These are phyloP conservation scores for Lithophane leautieri DNA, from an alignment of 2,888 invertebrate species.

Conservation along the genomic window DNA sequence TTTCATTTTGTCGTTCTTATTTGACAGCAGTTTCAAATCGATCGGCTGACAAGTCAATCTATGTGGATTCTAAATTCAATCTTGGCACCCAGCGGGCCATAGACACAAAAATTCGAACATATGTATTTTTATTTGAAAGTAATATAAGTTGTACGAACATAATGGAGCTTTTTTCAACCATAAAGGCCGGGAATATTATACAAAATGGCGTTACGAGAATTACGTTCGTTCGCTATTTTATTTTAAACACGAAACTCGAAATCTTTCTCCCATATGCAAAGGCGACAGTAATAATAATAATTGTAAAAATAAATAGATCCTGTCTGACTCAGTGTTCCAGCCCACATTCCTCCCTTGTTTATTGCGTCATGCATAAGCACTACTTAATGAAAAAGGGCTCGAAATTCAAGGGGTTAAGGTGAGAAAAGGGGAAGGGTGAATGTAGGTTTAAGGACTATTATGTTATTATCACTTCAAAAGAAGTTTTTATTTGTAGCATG, in stretches of 20 bases:
- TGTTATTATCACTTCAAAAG: slow-evolving; percentile 1
- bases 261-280: slow-evolving; percentile 1
- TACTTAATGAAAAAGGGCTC: slow-evolving; percentile 17
- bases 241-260: slow-evolving; percentile 2
- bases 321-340: slow-evolving; percentile 18
- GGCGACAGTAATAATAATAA: slow-evolving; percentile 30
- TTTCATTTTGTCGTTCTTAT: slow-evolving; percentile 46
- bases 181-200: background rate
- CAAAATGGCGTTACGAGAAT: background rate
- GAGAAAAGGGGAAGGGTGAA: slow-evolving; percentile 12
- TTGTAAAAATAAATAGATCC: slow-evolving; percentile 31
- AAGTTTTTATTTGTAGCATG: background rate
- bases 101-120: slow-evolving; percentile 27
- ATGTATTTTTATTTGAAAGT: slow-evolving; percentile 12
- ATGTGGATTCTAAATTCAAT: slow-evolving; percentile 44
- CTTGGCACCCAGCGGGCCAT: slow-evolving; percentile 29
- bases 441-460: slow-evolving; percentile 16
- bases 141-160: background rate
- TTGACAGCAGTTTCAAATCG: slow-evolving; percentile 38
- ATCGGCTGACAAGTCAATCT: slow-evolving; percentile 36
- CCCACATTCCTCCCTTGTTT: slow-evolving; percentile 33
- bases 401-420: slow-evolving; percentile 27
- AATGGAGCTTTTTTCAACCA: background rate
- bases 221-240: slow-evolving; percentile 11
- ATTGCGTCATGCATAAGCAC: slow-evolving; percentile 30